Conservation (phyloP, 2,797 vertebrate species). For the Enteromius argenteus region DNA sequence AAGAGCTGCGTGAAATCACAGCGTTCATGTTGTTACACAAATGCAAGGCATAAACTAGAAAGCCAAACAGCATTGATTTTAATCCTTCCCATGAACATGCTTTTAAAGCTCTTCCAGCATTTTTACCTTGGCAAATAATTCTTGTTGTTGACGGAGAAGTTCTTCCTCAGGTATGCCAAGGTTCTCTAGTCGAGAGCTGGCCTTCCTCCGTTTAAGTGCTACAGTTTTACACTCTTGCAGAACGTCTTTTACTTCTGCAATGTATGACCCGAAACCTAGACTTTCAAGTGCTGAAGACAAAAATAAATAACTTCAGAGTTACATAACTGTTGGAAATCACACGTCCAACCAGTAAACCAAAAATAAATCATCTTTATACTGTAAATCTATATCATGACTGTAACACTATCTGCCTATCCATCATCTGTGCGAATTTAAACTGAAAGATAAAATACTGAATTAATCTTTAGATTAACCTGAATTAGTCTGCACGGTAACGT, state of each 20-base stretch:
- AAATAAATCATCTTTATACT: neutral
- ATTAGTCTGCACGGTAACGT: neutral
- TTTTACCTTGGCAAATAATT: constrained; percentile 96
- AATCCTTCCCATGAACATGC: neutral
- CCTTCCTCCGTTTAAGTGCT: constrained; percentile 97
- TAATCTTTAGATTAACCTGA: neutral
- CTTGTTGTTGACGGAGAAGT: constrained; percentile 95
- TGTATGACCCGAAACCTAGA: constrained; percentile 97
- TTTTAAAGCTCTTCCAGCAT: neutral
- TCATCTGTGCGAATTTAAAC: neutral
- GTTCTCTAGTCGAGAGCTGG: constrained; percentile 96
- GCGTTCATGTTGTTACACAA: neutral
- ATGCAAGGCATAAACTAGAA: neutral
- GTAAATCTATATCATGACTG: neutral
- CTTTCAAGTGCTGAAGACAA: constrained; percentile 90
- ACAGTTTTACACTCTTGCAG: constrained; percentile 99
- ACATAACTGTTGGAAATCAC: neutral
- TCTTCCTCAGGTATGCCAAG: constrained; percentile 98
- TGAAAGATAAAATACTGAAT: neutral
- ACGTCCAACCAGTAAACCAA: neutral
- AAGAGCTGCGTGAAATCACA: neutral
- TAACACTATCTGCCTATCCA: neutral
- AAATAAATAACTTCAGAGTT: neutral
- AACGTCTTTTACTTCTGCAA: constrained; percentile 98
- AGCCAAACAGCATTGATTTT: neutral